These are phyloP conservation scores for Teinopalpus imperialis DNA, from an alignment of 2,888 invertebrate genomes.

Conservation along the genomic window DNA sequence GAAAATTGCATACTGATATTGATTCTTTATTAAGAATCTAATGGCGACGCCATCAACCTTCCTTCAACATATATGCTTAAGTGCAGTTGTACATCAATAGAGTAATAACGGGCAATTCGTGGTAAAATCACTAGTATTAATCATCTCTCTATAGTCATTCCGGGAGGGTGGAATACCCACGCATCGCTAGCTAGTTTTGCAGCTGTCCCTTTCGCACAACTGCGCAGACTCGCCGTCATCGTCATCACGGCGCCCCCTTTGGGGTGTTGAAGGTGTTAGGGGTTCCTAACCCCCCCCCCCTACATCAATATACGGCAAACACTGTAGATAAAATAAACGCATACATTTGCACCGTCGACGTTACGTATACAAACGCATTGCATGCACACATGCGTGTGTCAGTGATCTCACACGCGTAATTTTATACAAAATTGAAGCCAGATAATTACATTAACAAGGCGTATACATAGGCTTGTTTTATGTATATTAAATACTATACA, in stretches of 20 bases:
- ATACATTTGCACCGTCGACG: constrained; percentile 30
- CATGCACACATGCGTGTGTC: constrained; percentile 31
- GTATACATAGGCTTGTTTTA: constrained; percentile 36
- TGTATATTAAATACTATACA: constrained; percentile 25
- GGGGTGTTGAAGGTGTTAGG: constrained; percentile 33
- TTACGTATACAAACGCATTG: constrained; percentile 29
- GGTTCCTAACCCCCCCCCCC: constrained; percentile 37
- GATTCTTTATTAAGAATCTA: background rate
- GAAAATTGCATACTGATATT: background rate
- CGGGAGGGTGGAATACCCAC: constrained; percentile 34
- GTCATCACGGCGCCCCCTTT: constrained; percentile 52
- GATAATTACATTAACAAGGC: constrained; percentile 72
- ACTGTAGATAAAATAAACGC: constrained; percentile 67
- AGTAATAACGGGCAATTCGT: constrained; percentile 45
- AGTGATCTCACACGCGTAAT: constrained; percentile 31
- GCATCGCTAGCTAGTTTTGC: constrained; percentile 46
- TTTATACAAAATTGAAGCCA: constrained; percentile 70
- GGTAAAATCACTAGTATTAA: constrained; percentile 55
- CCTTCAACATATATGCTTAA: constrained; percentile 28
- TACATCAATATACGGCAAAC: constrained; percentile 69
- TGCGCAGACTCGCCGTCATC: constrained; percentile 73
- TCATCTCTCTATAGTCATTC: constrained; percentile 36
- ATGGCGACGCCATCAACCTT: background rate
- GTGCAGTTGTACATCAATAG: constrained; percentile 34
- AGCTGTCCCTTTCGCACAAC: constrained; percentile 54